These are phyloP conservation scores for Drosophila nr. perissopoda DNA, from an alignment of 2,888 invertebrate species.

Conservation along the genomic window DNA sequence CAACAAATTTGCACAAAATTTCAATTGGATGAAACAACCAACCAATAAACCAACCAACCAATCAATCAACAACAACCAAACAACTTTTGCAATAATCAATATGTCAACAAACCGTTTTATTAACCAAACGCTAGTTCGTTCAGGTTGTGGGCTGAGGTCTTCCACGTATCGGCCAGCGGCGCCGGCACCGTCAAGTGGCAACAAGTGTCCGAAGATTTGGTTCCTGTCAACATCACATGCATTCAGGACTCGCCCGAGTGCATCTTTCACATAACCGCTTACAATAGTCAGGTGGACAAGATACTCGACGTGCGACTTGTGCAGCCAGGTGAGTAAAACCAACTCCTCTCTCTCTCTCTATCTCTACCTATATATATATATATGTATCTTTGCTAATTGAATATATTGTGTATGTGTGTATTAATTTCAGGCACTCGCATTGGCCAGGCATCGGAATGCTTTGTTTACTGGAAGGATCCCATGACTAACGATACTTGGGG, in stretches of 20 bases:
- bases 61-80: slow-evolving; percentile 33
- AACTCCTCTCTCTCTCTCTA: too few species aligned
- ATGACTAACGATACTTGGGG: slow-evolving; percentile 99
- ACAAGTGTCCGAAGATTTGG: slow-evolving; percentile 98
- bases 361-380: too few species aligned
- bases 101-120: slow-evolving; percentile 55
- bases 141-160: slow-evolving; percentile 99
- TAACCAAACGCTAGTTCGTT: slow-evolving; percentile 84
- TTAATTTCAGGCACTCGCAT: slow-evolving; percentile 93
- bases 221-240: slow-evolving; percentile 99
- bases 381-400: slow-evolving; percentile 25
- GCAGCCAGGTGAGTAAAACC: slow-evolving; percentile 92
- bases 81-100: slow-evolving; percentile 39
- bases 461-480: slow-evolving; percentile 99
- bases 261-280: slow-evolving; percentile 99
- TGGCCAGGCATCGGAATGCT: slow-evolving; percentile 99
- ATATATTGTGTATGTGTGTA: neutral
- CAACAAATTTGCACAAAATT: slow-evolving; percentile 48
- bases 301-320: slow-evolving; percentile 98
- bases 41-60: slow-evolving; percentile 34
- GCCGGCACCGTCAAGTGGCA: slow-evolving; percentile 98
- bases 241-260: slow-evolving; percentile 98
- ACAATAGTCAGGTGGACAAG: slow-evolving; percentile 99
- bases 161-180: slow-evolving; percentile 97
- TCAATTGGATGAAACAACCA: slow-evolving; percentile 54